Evolutionary conservation across 2,113 vertebrate genomes (phyloP), one percentile per base, ranked within the genome.

Genomic region (Amphilophus citrinellus): DNA sequence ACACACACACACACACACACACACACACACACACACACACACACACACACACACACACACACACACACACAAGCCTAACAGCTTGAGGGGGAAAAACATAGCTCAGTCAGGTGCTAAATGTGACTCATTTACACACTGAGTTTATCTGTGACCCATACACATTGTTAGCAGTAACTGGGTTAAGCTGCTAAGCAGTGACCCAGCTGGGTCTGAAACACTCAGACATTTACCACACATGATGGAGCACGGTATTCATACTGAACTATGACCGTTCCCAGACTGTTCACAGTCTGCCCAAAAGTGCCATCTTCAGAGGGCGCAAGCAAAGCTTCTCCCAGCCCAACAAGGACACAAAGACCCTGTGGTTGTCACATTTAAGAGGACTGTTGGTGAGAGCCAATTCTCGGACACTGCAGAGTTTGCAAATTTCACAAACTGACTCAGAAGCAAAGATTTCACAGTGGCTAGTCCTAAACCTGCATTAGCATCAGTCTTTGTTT

Each of bases 131-230:
- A 84, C 84, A 86, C 80, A 82, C 88, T 66, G 68, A 61, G 60
- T 42, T 27, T 24, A 81, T 78, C 63, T 85, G 75, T 84, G 83
- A 87, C 71, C 68, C 53, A 56, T 61, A 73, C 75, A 88, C 82
- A 91, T 79, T 91, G 93, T 91, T 88, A 85, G 73, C 3, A 6
- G 71, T 91, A 93, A 92, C 86, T 92, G 87, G 93, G 90, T 91
- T 91, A 91, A 93, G 89, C 87, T 30, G 80, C 86, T 91, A 79
- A 86, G 83, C 79, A 82, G n/a, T 84, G 87, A 88, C 78, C 62
- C 20, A 83, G 68, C 75, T 15, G 61, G 9, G 61, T 73, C 59
- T 77, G 61, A 87, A 76, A 86, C 62, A 80, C 82, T 47, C 35
- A 65, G 78, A 84, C 80, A 84, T 86, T 89, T 50, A 77, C 3